Percentiles rank a stretch among this genome's conserved stretches.
These are phyloP conservation scores for Chelon labrosus DNA, from an alignment of 2,797 vertebrate species.

Conservation along the genomic window DNA sequence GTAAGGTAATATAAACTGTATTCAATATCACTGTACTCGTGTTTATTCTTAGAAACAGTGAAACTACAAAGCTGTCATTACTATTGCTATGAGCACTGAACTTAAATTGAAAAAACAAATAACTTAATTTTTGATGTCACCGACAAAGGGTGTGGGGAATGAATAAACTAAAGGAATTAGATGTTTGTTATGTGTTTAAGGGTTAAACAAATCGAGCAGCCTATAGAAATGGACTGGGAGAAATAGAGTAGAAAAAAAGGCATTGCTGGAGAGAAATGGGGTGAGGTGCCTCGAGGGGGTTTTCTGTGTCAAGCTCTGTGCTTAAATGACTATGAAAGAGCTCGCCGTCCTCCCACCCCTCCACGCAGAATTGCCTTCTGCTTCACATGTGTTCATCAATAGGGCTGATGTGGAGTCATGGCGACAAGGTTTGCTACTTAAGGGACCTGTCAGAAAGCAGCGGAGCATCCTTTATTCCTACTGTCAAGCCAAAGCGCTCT, in stretches of 20 bases:
- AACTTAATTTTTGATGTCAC: background rate
- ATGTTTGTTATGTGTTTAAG: background rate
- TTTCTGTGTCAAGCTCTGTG: conserved; percentile 65
- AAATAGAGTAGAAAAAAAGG: conserved; percentile 61
- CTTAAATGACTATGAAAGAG: conserved; percentile 72
- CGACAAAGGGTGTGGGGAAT: background rate
- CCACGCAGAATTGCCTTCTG: conserved; percentile 56
- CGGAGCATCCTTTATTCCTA: conserved; percentile 49
- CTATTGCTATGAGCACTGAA: no score
- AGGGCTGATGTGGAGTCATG: conserved; percentile 65
- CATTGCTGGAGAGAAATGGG: conserved; percentile 64
- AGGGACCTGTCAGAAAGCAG: conserved; percentile 62
- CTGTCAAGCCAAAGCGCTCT: conserved; percentile 30
- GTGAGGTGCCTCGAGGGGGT: conserved; percentile 62
- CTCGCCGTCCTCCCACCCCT: conserved; percentile 32
- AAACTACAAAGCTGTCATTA: no score
- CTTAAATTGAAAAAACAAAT: no score
- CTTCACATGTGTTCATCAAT: conserved; percentile 76
- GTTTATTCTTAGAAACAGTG: no score
- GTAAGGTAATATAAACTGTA: background rate
- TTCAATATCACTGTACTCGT: background rate
- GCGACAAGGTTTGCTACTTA: conserved; percentile 79
- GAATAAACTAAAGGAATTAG: conserved; percentile 1
- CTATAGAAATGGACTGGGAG: conserved; percentile 28
- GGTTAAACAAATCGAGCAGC: conserved; percentile 16